Evolutionary conservation across 2,888 invertebrate genomes (phyloP), one percentile per base, ranked within the genome.

Genomic region (Capitulum mitella): DNA sequence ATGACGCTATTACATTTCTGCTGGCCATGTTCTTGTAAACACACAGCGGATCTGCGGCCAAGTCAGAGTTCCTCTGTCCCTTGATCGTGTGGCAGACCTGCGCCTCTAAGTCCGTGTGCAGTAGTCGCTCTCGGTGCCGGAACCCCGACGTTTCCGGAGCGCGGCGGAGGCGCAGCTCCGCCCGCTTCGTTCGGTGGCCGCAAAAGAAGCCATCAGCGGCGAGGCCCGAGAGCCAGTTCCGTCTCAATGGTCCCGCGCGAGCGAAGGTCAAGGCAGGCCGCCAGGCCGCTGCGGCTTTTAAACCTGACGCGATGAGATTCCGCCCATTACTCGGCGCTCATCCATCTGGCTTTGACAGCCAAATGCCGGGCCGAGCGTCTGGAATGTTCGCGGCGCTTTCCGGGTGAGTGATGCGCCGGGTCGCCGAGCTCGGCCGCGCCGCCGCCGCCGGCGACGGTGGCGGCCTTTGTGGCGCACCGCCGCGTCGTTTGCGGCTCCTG

Each of bases 261-360:
- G 61, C 61, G 32, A 61, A 32, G 61, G 32, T 14, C 61, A 14
- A 16, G 32, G 29, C 32, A 16, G 61, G 61, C 61, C 61, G 10
- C 5, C 32, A 32, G 32, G 2, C 29, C 61, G 61, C 32, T 12
- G 61, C 32, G 61, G 32, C 32, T 32, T 61, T 61, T 61, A 61
- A 61, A 61, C 61, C 61, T 32, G 61, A n/a, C 61, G 61, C n/a
- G 61, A 61, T 61, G 61, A 32, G 29, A 61, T 61, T 61, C 61
- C 61, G 32, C 61, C 32, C 16, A 61, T 61, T 61, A 61, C n/a
- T n/a, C 32, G 61, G 61, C 61, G n/a, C 12, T n/a, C 61, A 61
- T 61, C 61, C 61, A 61, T 61, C 61, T 32, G 61, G 10, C n/a
- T 61, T 32, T 32, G 61, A 61, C 61, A 61, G 61, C n/a, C 32